Evolutionary conservation across 2,113 vertebrate genomes (phyloP), one percentile per base, ranked within the genome.

Genomic region (Helogale parvula): DNA sequence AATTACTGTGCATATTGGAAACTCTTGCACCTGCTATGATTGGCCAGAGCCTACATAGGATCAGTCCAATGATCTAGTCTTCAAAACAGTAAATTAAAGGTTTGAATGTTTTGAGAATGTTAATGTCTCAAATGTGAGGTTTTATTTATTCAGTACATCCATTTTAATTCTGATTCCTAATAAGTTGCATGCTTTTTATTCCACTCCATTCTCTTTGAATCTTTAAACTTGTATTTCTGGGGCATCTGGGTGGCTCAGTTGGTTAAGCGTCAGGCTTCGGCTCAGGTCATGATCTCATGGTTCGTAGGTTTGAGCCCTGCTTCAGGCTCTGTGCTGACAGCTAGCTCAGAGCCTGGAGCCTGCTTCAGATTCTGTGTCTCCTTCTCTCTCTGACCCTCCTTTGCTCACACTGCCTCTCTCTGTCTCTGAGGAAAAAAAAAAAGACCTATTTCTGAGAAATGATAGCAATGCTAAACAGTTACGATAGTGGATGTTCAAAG

Each of bases 151-250:
- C 29, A 50, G 10, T 41, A 33, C 5, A 71, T 83, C 88, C 38
- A 54, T 93, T 97, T 94, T 96, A 94, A 88, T 72, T 93, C 13
- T 69, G 23, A 68, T 4, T 84, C 17, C 4, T 84, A 84, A 81
- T 97, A 83, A 81, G 27, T 63, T 77, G 17, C 52, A 2, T 47
- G 54, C 7, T 77, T 96, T 97, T 92, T 50, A 82, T 76, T 93
- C 68, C 79, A 91, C 97, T 74, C 7, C 2, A 50, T 90, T 97
- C 85, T 82, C 27, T 82, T 94, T 85, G 45, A 88, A 65, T 95
- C 47, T 82, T 90, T 90, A 89, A 41, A 92, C 12, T 27, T 88
- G 38, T 91, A 69, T 86, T 97, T 95, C 54, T 68, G 31, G 41
- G 41, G 41, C 41, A 41, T 6, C 41, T 41, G 41, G 41, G 41